phyloP scores from a whole-genome alignment of 2,113 vertebrate genomes.

The Tenebrosternarchus preto region DNA sequence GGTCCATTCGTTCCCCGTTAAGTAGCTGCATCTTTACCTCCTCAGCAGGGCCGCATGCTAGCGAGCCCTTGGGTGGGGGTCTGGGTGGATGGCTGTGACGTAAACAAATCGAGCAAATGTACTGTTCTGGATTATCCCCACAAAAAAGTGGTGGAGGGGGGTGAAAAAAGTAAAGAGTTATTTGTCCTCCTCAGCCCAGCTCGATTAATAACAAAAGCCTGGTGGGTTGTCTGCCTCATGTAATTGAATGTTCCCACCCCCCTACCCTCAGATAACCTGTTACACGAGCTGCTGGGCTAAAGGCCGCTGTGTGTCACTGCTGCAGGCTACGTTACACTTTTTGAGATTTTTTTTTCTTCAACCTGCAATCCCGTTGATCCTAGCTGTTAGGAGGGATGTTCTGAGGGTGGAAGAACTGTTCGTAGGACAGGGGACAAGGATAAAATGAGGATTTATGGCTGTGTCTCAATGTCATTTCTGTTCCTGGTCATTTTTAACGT shows the following conservation, averaged over 20 bases:
- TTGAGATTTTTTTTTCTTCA: neutral
- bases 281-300: neutral
- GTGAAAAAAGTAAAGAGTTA: neutral
- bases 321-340: neutral
- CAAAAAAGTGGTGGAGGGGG: neutral
- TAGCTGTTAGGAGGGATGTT: no score
- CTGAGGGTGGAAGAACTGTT: neutral
- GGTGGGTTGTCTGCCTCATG: constrained; percentile 9
- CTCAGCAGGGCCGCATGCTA: no score
- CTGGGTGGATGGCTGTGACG: neutral
- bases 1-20: no score
- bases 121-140: constrained; percentile 6
- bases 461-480: constrained; percentile 6
- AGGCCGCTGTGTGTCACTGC: neutral
- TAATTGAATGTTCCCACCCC: constrained; percentile 28
- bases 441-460: neutral
- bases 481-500: no score
- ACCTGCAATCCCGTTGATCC: neutral
- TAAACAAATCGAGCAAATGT: constrained; percentile 21
- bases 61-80: no score
- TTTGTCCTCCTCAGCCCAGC: constrained; percentile 8
- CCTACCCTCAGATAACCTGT: neutral
- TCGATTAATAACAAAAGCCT: constrained; percentile 27
- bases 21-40: no score
- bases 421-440: neutral